These are phyloP conservation scores for Zaprionus capensis DNA, from an alignment of 1,140 invertebrate genomes.

Conservation along the genomic window DNA sequence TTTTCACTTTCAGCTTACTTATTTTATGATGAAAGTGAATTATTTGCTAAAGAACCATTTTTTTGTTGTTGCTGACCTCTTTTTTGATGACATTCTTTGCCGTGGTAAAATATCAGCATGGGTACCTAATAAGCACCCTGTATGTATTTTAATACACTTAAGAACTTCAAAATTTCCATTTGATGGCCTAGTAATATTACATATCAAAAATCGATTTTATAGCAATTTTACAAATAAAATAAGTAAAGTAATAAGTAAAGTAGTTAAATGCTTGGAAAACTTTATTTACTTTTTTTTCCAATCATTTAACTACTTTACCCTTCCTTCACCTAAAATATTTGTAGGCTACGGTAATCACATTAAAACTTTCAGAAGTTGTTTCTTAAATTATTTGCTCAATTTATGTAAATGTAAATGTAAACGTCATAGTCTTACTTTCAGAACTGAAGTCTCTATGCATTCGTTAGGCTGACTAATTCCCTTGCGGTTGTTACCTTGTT, in stretches of 20 bases:
- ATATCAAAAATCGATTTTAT: no score
- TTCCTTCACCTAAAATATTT: neutral
- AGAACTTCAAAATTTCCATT: neutral
- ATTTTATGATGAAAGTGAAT: constrained; percentile 71
- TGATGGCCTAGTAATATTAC: no score
- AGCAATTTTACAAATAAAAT: no score
- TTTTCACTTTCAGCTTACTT: constrained; percentile 44
- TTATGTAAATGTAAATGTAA: constrained; percentile 55
- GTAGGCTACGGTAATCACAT: neutral
- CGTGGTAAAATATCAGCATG: neutral
- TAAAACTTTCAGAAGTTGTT: neutral
- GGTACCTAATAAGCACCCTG: neutral
- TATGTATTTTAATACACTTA: neutral
- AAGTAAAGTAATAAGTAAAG: no score
- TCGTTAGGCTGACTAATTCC: neutral
- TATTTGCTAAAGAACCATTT: constrained; percentile 46
- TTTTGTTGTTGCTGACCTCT: constrained; percentile 24
- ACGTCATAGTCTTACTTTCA: no score
- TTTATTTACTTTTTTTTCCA: no score
- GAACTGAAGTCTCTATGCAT: no score
- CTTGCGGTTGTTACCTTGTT: constrained; percentile 14
- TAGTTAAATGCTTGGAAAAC: no score
- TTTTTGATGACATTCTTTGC: constrained; percentile 6
- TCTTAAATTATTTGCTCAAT: constrained; percentile 53
- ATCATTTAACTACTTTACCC: no score